Evolutionary conservation across 2,113 vertebrate genomes (phyloP), one percentile per base, ranked within the genome.

Genomic region (Jaculus jaculus): DNA sequence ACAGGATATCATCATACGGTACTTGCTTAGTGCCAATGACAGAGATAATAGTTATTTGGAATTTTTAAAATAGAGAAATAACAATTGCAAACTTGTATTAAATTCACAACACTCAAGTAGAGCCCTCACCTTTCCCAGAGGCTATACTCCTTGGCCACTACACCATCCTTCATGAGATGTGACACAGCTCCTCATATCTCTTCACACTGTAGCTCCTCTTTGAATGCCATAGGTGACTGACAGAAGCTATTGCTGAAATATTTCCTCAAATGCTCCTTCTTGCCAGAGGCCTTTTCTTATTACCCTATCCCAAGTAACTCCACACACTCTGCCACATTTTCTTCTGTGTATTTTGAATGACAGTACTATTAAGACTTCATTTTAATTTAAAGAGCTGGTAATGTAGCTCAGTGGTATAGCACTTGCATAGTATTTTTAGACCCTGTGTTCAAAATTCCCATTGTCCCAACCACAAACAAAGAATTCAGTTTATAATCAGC

Each of bases 91-190:
- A 20, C 23, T 69, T 58, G 37, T 32, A 28, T 20, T 39, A 32
- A 60, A 18, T 34, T 15, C 30, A n/a, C 71, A 66, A 32, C 37
- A 18, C 23, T 5, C 20, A 85, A 7, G 24, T 34, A 11, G 32
- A 54, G 54, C 54, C 54, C 54, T 54, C 37, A 39, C 7, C 32
- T 24, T 58, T 16, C 3, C 3, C 34, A 30, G 28, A 65, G 15
- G 0, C 9, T 4, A 10, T 47, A 13, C 17, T 30, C 23, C 61
- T 87, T 32, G 15, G 51, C 51, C 11, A 0, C 24, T 2, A 30
- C 2, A 16, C 0, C 9, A 4, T 7, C 24, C 5, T 9, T 18
- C 23, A 7, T 6, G 58, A 39, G 4, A 4, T 30, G 8, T 4
- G 26, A 28, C 34, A 20, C 11, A 13, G 37, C 66, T 54, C 34